Conservation (phyloP, 2,113 vertebrate genomes). For the Microcebus ravelobensis region DNA sequence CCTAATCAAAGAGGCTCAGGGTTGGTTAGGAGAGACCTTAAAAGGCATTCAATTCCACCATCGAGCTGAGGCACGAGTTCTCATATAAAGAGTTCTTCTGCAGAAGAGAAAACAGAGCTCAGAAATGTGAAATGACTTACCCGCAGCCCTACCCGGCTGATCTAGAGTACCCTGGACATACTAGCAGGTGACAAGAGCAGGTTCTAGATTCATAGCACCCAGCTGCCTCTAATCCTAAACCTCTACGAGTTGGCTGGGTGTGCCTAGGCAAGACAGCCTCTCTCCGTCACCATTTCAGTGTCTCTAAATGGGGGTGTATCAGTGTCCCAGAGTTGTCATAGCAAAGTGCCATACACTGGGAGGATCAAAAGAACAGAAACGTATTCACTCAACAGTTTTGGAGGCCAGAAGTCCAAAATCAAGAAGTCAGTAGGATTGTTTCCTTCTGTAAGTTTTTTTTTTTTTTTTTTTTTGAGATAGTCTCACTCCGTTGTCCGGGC, state of each 20-base stretch:
- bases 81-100: not conserved
- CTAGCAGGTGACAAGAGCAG: not conserved
- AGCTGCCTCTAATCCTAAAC: too few species aligned
- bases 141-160: not conserved
- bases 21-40: not conserved
- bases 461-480: too few species aligned
- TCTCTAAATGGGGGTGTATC: rapidly evolving
- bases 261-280: rapidly evolving
- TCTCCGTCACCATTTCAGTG: not conserved
- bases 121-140: not conserved
- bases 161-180: rapidly evolving
- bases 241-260: not conserved
- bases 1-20: not conserved
- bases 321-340: rapidly evolving
- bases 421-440: rapidly evolving
- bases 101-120: not conserved
- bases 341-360: not conserved
- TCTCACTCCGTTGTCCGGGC: too few species aligned
- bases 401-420: not conserved
- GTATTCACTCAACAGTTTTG: not conserved
- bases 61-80: not conserved
- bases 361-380: not conserved
- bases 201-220: not conserved
- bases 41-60: not conserved
- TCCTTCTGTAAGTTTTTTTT: not conserved